Percentiles rank a stretch among this genome's conserved stretches.
Conservation (phyloP, 2,888 invertebrate genomes). For the Caenorhabditis wallacei region DNA sequence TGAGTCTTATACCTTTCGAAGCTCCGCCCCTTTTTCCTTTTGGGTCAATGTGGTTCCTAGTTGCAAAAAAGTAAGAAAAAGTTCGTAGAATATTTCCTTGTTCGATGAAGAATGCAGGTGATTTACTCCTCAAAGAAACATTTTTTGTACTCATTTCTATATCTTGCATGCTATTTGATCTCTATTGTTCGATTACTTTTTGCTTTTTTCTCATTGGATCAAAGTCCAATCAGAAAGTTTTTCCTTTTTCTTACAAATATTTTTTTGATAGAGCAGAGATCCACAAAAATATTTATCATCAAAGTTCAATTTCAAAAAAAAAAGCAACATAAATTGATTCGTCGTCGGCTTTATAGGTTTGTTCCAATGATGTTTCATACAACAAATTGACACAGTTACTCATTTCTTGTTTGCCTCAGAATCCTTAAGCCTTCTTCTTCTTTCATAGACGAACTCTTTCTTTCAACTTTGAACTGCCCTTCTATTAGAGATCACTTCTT, state of each 20-base stretch:
- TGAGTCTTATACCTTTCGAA: not conserved
- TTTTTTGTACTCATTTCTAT: constrained; percentile 18
- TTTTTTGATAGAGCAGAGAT: not conserved
- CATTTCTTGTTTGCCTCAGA: not conserved
- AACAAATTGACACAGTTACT: constrained; percentile 21
- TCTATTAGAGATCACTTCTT: not conserved
- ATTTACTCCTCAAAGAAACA: constrained; percentile 5
- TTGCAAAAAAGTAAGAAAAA: not conserved
- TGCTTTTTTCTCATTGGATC: not conserved
- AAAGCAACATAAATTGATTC: not conserved
- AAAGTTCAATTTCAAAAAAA: constrained; percentile 8
- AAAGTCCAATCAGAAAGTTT: constrained; percentile 2
- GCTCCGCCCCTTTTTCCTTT: constrained; percentile 6
- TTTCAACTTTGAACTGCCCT: not conserved
- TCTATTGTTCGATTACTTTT: not conserved
- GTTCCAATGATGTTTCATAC: constrained; percentile 22
- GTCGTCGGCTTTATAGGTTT: not conserved
- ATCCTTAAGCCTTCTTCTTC: not conserved
- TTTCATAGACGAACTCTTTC: not conserved
- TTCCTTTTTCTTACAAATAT: not conserved
- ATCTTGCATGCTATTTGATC: not conserved
- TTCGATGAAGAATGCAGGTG: constrained; percentile 21
- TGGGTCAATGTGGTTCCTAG: not conserved
- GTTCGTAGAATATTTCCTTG: not conserved
- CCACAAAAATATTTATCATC: constrained; percentile 16